Base-by-base conservation (phyloP, 2,797 vertebrate genomes). In the Eleutherodactylus coqui region DNA sequence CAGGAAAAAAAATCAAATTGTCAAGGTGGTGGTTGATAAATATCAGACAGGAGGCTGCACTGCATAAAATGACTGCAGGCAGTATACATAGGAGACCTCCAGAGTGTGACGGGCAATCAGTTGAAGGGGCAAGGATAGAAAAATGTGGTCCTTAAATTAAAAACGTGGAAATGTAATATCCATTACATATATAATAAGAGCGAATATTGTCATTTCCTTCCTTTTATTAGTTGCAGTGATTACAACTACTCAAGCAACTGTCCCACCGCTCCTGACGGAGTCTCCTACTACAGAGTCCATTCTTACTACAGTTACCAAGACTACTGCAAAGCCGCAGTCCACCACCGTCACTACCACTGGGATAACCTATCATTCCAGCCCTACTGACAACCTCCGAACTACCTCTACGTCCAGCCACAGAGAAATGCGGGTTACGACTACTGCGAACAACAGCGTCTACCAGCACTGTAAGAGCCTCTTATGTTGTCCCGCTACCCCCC, bases 401-500 rank as follows among this genome's bases (percentile, higher is more conserved):
- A 91, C 90, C 4, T 90, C 94, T 64, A 92, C 92, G 5, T 90
- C 94, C 88, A 92, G 36, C 90, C 92, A 55, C 45, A 87, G 92
- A 87, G 83, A 91, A 27, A 93, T 94, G 2, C 94, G 92, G 88
- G 92, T 91, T 88, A 93, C 94, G 67, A 96, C 95, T 82, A 96
- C 94, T 41, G 95, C 95, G 88, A 96, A 97, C 87, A 95, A 91
- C 90, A 98, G 97, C 91, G 95, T 97, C 72, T 98, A 97, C 36
- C 96, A 97, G 90, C 96, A 96, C 91, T 97, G 97, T 99, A 94
- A 96, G 96, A 86, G 79, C 85, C 88, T 1, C 5, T 45, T 2
- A 10, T 69, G 8, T 3, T 69, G 34, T 69, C 16, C n/a, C n/a
- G n/a, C n/a, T n/a, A n/a, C n/a, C n/a, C n/a, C n/a, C n/a, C n/a